Evolutionary conservation across 2,797 vertebrate species (phyloP).

Genomic region (Scyliorhinus canicula): DNA sequence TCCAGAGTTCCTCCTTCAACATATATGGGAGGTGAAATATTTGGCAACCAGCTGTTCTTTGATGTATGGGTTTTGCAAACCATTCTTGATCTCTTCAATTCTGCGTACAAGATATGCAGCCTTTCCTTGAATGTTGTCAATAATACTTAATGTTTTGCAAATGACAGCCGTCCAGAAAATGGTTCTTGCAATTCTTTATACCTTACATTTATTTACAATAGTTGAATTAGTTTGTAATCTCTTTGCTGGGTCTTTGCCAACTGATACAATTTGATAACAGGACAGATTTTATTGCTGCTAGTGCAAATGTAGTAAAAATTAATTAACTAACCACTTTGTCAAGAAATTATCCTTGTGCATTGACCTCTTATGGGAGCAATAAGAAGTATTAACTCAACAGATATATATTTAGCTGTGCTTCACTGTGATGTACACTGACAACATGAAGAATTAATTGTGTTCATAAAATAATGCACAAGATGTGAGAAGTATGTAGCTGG

Average conservation of each 20-base stretch:
- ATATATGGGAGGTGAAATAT: neutral
- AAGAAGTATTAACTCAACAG: neutral
- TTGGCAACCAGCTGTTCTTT: neutral
- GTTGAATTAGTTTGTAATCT: neutral
- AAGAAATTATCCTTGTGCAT: neutral
- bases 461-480: neutral
- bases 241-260: neutral
- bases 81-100: neutral
- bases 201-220: neutral
- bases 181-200: neutral
- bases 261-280: neutral
- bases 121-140: too few relatives aligned
- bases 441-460: neutral
- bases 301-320: neutral
- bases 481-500: neutral
- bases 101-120: neutral
- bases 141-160: neutral
- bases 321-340: neutral
- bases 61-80: neutral
- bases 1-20: neutral
- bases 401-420: neutral
- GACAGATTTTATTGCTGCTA: neutral
- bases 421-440: neutral
- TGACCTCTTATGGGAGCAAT: neutral
- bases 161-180: neutral